A percentile compares a stretch with the other conserved stretches of the same genome.
Conservation (phyloP, 2,797 vertebrate genomes). For the Spinus pinus region DNA sequence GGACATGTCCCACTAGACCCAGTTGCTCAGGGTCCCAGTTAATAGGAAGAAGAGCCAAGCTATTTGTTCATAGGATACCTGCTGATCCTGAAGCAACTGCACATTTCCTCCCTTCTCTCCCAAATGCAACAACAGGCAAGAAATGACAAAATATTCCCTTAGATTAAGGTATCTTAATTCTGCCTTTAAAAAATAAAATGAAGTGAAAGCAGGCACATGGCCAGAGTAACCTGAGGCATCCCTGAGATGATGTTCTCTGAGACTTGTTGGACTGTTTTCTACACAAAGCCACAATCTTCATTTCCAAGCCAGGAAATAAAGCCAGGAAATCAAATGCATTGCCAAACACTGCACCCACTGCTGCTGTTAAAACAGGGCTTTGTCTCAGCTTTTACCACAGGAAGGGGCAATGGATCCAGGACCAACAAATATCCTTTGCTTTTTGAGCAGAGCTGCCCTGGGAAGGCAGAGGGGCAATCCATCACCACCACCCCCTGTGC, state of each 20-base stretch:
- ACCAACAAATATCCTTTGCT: background rate
- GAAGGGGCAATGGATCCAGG: background rate
- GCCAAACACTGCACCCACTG: background rate
- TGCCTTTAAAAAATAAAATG: background rate
- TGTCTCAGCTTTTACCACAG: background rate
- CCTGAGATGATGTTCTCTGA: background rate
- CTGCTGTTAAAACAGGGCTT: background rate
- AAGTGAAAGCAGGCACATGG: background rate
- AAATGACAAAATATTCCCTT: accelerated
- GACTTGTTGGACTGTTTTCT: background rate
- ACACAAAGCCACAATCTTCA: background rate
- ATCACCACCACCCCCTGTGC: accelerated
- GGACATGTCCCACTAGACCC: background rate
- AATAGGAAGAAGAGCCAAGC: background rate
- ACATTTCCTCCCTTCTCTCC: background rate
- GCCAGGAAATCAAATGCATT: background rate
- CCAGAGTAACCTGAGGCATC: background rate
- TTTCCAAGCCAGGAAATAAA: background rate
- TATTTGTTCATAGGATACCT: background rate
- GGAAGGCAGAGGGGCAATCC: background rate
- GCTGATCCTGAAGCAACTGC: background rate
- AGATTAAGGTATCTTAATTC: background rate
- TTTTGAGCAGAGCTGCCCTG: background rate
- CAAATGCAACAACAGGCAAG: background rate
- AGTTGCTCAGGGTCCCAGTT: background rate